Evolutionary conservation across 53 echinoderm and acorn worm genomes (phyloP).

Genomic region (Astropecten irregularis): DNA sequence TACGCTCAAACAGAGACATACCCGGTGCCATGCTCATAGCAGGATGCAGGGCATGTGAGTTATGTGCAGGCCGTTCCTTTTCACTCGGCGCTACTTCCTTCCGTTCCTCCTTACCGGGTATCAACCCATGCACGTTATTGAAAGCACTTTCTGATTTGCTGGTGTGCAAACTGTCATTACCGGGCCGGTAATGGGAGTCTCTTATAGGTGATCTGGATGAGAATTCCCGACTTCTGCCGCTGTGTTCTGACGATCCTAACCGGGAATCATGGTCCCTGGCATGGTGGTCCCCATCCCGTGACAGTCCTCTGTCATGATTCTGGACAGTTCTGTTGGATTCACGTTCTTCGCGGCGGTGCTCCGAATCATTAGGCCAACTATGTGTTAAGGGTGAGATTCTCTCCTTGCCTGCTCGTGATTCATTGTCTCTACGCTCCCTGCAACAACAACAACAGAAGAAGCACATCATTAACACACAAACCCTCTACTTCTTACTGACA

Average conservation of each 20-base stretch:
- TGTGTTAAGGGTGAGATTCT: slow-evolving; percentile 38
- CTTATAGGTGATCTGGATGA: slow-evolving; percentile 66
- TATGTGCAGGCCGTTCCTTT: slow-evolving; percentile 20
- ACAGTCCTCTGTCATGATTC: slow-evolving; percentile 59
- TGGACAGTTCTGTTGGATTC: slow-evolving; percentile 53
- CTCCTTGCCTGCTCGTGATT: slow-evolving; percentile 64
- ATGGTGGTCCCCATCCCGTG: slow-evolving; percentile 46
- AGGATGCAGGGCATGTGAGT: slow-evolving; percentile 42
- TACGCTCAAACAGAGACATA: slow-evolving; percentile 83
- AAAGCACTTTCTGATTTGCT: slow-evolving; percentile 87
- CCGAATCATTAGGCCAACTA: slow-evolving; percentile 43
- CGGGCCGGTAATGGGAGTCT: slow-evolving; percentile 56
- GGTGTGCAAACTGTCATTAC: slow-evolving; percentile 51
- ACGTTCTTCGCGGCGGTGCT: slow-evolving; percentile 31
- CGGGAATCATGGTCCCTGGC: slow-evolving; percentile 22
- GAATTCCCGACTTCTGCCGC: slow-evolving; percentile 50
- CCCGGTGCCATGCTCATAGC: slow-evolving; percentile 66
- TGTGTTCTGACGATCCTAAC: background rate
- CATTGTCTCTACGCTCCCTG: slow-evolving; percentile 73
- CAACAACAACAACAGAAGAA: too few relatives aligned
- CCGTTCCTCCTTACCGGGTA: slow-evolving; percentile 79
- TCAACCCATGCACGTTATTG: slow-evolving; percentile 83
- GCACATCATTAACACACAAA: background rate
- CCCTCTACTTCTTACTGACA: too few relatives aligned
- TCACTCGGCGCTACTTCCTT: slow-evolving; percentile 64